Percentiles rank a stretch among this genome's conserved stretches.
Conservation (phyloP, 2,113 vertebrate species). For the Psephotus haematonotus region DNA sequence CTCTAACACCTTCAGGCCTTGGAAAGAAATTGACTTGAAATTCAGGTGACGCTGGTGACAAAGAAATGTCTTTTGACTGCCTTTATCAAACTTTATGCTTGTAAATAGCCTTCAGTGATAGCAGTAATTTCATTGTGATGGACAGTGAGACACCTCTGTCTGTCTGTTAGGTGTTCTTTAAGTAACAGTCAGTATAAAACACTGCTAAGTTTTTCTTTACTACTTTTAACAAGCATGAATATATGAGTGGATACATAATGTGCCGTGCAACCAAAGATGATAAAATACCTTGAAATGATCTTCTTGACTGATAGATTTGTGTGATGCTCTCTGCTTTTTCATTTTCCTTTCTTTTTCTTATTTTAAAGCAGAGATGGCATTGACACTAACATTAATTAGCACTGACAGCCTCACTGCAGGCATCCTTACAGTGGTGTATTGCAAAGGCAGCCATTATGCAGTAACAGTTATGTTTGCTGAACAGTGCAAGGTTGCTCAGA, state of each 20-base stretch:
- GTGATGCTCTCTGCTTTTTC: neutral
- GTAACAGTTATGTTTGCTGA: neutral
- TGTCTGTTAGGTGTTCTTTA: neutral
- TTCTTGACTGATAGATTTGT: neutral
- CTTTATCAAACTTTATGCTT: neutral
- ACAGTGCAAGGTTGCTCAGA: neutral
- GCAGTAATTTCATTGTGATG: neutral
- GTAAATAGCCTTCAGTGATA: neutral
- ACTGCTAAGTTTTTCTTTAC: neutral
- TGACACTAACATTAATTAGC: slow-evolving; percentile 20
- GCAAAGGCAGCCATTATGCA: neutral
- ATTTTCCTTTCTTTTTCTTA: neutral
- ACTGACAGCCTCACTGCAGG: slow-evolving; percentile 41
- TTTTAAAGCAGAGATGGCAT: neutral
- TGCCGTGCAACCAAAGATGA: neutral
- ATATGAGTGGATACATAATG: neutral
- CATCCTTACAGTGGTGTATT: neutral
- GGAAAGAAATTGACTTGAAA: neutral
- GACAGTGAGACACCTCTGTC: neutral
- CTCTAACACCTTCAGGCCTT: neutral
- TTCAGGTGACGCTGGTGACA: neutral
- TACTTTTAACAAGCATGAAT: neutral
- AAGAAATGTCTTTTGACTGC: neutral
- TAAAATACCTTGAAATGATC: neutral
- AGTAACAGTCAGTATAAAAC: neutral